Conservation (phyloP, 64 coral and sea anemone species). For the Porites lutea region DNA sequence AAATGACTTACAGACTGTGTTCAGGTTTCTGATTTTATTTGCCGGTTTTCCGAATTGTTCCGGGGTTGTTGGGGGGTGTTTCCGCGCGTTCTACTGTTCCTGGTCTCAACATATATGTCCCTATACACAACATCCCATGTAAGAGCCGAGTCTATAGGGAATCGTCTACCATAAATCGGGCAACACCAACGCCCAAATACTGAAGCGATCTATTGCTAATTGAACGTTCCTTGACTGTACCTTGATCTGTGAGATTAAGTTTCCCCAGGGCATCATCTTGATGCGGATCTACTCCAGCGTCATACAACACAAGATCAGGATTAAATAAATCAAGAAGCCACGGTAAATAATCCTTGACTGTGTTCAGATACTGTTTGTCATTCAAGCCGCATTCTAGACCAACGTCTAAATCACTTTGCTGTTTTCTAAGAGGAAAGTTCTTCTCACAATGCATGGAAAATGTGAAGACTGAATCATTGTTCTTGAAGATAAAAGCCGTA, state of each 20-base stretch:
- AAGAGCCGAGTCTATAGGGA: too few species aligned
- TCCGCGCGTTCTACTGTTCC: too few species aligned
- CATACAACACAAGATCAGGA: constrained; percentile 70
- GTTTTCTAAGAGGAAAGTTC: constrained; percentile 70
- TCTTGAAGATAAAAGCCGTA: constrained; percentile 68
- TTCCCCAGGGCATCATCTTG: constrained; percentile 64
- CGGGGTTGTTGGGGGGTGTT: too few species aligned
- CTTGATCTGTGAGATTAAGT: constrained; percentile 73
- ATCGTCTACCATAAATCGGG: too few species aligned
- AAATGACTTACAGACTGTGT: too few species aligned
- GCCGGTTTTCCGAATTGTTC: too few species aligned
- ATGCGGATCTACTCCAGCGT: constrained; percentile 74
- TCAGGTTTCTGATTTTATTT: too few species aligned
- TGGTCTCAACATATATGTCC: too few species aligned
- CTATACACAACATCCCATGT: too few species aligned
- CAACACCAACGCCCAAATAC: too few species aligned
- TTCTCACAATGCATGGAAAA: constrained; percentile 77
- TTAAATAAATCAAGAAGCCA: constrained; percentile 56
- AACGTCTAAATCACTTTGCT: constrained; percentile 67
- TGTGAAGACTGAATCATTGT: constrained; percentile 50
- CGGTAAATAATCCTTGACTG: constrained; percentile 45
- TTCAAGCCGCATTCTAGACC: constrained; percentile 57
- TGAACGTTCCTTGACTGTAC: background rate
- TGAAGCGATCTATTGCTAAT: too few species aligned
- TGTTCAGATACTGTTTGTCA: constrained; percentile 53